A percentile compares a stretch with the other conserved stretches of the same genome.
These are phyloP conservation scores for Thaleichthys pacificus DNA, from an alignment of 2,797 vertebrate species.

Conservation along the genomic window DNA sequence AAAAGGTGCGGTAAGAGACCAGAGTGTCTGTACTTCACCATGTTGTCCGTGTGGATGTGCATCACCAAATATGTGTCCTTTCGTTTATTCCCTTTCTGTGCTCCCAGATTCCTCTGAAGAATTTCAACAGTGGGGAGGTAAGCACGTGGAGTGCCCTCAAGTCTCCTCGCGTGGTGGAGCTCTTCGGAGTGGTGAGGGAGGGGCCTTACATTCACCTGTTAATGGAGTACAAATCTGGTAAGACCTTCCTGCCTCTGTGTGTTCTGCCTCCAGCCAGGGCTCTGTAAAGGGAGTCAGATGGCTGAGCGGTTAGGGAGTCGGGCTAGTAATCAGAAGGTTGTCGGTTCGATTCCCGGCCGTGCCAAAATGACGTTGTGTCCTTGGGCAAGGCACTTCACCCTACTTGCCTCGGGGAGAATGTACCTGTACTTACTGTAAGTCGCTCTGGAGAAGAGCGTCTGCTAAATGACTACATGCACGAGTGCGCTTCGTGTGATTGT, in stretches of 20 bases:
- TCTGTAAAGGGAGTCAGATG: no score
- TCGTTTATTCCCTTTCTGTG: neutral
- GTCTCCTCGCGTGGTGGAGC: slow-evolving; percentile 85
- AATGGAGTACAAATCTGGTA: slow-evolving; percentile 93
- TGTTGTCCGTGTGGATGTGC: slow-evolving; percentile 38
- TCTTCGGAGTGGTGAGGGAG: slow-evolving; percentile 93
- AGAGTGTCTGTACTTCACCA: neutral
- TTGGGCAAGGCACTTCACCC: no score
- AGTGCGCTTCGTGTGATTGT: neutral
- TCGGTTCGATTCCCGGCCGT: no score
- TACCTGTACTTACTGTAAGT: no score
- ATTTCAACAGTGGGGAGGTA: slow-evolving; percentile 90
- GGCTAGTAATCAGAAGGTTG: no score
- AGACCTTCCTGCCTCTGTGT: slow-evolving; percentile 23
- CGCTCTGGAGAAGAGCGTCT: no score
- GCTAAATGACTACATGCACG: no score
- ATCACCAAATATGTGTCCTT: neutral
- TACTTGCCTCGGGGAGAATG: no score
- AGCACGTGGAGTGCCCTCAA: slow-evolving; percentile 85
- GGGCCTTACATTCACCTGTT: slow-evolving; percentile 87
- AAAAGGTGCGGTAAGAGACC: slow-evolving; percentile 80
- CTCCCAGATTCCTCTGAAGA: slow-evolving; percentile 81
- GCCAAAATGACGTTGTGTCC: no score
- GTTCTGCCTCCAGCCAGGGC: neutral
- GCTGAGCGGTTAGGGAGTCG: no score